Base-by-base conservation (phyloP, 2,113 vertebrate species). In the Lipotes vexillifer region DNA sequence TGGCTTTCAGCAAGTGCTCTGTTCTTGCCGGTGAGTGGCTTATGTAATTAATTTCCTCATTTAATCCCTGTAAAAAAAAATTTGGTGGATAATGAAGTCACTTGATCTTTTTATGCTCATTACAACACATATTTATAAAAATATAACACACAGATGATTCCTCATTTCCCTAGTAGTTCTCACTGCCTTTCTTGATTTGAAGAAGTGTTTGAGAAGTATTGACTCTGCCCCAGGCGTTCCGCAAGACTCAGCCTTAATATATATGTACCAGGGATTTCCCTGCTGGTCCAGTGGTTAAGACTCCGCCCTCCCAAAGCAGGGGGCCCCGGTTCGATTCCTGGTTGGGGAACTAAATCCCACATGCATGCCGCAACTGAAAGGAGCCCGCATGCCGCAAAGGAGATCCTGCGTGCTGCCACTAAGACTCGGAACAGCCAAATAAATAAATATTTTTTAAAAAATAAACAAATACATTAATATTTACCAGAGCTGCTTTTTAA, bases 41-140 rank as follows among this genome's bases (percentile, higher is more conserved):
- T 36, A 29, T 13, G 69, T 38, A 69, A 72, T 93, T 87, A 77
- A 85, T 96, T 94, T 96, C 88, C 71, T 71, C 49, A 7, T 66
- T 38, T 95, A 90, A 96, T 90, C 75, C 90, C 61, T 49, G 78
- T 61, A 66, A 78, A 29, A 38, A 81, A 46, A 23, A 8, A 46
- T 74, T 69, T 90, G 90, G 46, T 61, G 91, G 77, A 17, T 90
- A 65, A 78, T n/a, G 74, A 92, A 90, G 84, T 80, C 49, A 38
- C 90, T 95, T 96, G 95, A 88, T 95, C 90, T 94, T 68, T 96
- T 78, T 44, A n/a, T 38, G 55, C 85, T 78, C 77, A 11, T 95
- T 75, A 52, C 55, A 82, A 33, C 55, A 23, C 31, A 77, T 1
- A 52, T 49, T 90, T 94, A 85, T 97, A 90, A 92, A 90, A 94